Evolutionary conservation across 1,140 invertebrate species (phyloP).

Genomic region (Anastatus disparis): DNA sequence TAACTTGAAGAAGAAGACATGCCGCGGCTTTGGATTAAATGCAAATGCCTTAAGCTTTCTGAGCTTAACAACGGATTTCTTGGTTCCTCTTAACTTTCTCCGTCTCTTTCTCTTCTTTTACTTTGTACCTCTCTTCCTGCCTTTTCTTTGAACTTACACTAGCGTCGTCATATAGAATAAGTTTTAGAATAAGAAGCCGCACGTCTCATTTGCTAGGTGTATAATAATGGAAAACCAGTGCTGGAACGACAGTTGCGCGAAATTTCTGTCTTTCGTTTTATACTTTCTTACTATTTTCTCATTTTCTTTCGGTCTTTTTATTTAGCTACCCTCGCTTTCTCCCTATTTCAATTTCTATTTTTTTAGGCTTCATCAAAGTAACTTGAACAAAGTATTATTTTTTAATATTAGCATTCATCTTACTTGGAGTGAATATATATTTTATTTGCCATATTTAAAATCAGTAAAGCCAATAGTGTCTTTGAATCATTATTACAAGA

Average conservation of each 20-base stretch:
- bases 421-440: too few relatives aligned
- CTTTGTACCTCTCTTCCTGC: neutral
- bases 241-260: neutral
- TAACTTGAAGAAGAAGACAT: neutral
- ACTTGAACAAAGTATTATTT: too few relatives aligned
- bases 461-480: too few relatives aligned
- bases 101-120: neutral
- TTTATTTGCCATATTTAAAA: too few relatives aligned
- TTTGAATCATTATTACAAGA: too few relatives aligned
- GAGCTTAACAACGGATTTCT: neutral
- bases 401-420: too few relatives aligned
- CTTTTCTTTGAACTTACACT: neutral
- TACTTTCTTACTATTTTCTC: neutral
- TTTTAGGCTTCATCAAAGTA: too few relatives aligned
- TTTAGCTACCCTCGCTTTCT: neutral
- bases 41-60: neutral
- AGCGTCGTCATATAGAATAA: neutral
- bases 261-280: neutral
- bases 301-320: neutral
- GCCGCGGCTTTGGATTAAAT: slow-evolving; percentile 16
- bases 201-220: neutral
- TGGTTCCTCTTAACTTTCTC: neutral
- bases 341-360: neutral
- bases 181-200: neutral
- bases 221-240: neutral